phyloP scores from a whole-genome alignment of 2,797 vertebrate genomes.

The Paramormyrops hopkinsi region DNA sequence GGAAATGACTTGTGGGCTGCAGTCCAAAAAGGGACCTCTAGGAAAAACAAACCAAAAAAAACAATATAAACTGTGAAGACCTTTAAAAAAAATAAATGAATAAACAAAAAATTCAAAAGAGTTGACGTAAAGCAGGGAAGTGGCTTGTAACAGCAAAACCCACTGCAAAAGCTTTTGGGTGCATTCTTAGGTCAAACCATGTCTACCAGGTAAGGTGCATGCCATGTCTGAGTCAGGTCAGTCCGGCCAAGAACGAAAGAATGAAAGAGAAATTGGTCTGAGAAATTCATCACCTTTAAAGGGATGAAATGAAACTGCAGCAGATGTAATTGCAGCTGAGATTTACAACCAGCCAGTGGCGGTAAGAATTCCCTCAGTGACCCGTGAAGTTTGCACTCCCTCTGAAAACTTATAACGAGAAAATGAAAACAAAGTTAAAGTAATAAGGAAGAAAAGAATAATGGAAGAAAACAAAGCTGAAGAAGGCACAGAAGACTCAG shows the following conservation, averaged over 20 bases:
- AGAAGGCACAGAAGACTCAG: background rate
- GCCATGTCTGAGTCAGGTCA: background rate
- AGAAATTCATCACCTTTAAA: slow-evolving; percentile 55
- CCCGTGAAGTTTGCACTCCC: too few species aligned
- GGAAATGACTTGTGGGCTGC: slow-evolving; percentile 9
- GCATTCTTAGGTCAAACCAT: slow-evolving; percentile 24
- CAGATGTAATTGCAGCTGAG: slow-evolving; percentile 32
- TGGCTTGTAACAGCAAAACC: background rate
- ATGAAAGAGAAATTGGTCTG: slow-evolving; percentile 29
- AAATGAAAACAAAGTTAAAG: background rate
- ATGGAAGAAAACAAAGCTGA: background rate
- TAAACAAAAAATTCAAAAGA: slow-evolving; percentile 25
- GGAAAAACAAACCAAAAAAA: slow-evolving; percentile 20
- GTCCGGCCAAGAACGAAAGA: slow-evolving; percentile 8
- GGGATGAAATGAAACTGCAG: slow-evolving; percentile 29
- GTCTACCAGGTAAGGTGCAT: too few species aligned
- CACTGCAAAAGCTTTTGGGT: slow-evolving; percentile 9
- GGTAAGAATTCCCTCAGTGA: slow-evolving; percentile 30
- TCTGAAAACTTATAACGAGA: background rate
- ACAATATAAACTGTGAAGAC: slow-evolving; percentile 26
- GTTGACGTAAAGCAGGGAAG: background rate
- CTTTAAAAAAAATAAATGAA: slow-evolving; percentile 34
- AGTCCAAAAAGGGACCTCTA: slow-evolving; percentile 23
- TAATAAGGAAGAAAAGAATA: background rate
- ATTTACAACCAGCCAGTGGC: slow-evolving; percentile 32